Conservation (phyloP, 1,140 invertebrate genomes). For the Zaprionus lachaisei region DNA sequence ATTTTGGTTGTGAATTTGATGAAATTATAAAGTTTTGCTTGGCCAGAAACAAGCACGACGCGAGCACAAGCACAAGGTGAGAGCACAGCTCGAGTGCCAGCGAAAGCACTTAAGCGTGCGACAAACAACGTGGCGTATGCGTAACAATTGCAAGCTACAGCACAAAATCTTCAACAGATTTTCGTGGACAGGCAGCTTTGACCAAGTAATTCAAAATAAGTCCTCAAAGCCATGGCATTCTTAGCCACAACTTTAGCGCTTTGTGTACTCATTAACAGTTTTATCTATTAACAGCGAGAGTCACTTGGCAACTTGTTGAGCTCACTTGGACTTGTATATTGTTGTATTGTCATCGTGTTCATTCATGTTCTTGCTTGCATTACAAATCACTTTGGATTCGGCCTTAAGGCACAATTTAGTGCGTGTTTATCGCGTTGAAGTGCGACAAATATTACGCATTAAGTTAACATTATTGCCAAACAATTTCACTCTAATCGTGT, state of each 20-base stretch:
- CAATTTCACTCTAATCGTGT: constrained; percentile 66
- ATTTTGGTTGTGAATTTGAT: constrained; percentile 78
- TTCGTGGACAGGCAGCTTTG: not conserved
- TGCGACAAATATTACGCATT: constrained; percentile 60
- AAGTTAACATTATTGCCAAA: constrained; percentile 70
- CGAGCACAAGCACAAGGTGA: constrained; percentile 7
- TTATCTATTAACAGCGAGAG: constrained; percentile 32
- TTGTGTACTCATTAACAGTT: constrained; percentile 47
- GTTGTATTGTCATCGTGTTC: not conserved
- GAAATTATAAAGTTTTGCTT: constrained; percentile 73
- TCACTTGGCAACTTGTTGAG: constrained; percentile 40
- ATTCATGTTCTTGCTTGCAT: constrained; percentile 16
- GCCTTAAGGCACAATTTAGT: constrained; percentile 35
- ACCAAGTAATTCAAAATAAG: constrained; percentile 42
- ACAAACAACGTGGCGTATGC: constrained; percentile 24
- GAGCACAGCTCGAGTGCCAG: not conserved
- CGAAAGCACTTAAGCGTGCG: constrained; percentile 8
- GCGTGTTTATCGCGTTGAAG: constrained; percentile 53
- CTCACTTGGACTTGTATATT: no score
- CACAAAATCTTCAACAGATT: constrained; percentile 34
- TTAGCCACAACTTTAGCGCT: not conserved
- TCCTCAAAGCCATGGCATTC: not conserved
- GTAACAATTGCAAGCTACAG: constrained; percentile 21
- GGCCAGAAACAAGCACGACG: constrained; percentile 19
- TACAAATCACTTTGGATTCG: constrained; percentile 41